Percentiles rank a stretch among this genome's conserved stretches.
Evolutionary conservation across 1,140 invertebrate species (phyloP).

Genomic region (Leptopilina boulardi): DNA sequence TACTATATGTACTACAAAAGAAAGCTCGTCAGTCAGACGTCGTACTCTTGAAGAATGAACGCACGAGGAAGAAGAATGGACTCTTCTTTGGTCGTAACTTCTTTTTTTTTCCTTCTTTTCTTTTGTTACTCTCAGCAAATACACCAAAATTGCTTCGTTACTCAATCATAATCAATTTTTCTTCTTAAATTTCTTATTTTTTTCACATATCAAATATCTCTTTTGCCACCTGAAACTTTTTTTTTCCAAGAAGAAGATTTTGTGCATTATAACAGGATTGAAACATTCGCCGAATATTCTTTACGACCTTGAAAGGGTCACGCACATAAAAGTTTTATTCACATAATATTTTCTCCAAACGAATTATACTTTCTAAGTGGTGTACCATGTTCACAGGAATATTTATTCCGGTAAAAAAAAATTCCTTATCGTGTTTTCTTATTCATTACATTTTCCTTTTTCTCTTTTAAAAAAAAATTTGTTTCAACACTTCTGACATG

Average conservation of each 20-base stretch:
- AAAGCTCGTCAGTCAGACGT: slow-evolving; percentile 18
- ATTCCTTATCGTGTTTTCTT: slow-evolving; percentile 52
- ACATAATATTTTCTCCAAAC: slow-evolving; percentile 42
- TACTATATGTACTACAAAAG: slow-evolving; percentile 20
- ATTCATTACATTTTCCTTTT: slow-evolving; percentile 51
- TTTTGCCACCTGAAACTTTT: no score
- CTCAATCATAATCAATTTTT: no score
- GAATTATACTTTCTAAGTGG: slow-evolving; percentile 62
- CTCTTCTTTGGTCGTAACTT: slow-evolving; percentile 12
- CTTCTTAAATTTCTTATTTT: no score
- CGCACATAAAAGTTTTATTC: slow-evolving; percentile 39
- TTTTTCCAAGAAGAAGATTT: not conserved
- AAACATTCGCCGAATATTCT: slow-evolving; percentile 56
- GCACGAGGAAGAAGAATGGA: slow-evolving; percentile 23
- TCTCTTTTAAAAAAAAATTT: no score
- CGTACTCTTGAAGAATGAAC: slow-evolving; percentile 15
- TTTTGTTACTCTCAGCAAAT: not conserved
- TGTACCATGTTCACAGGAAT: slow-evolving; percentile 57
- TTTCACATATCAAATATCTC: no score
- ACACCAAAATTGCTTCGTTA: not conserved
- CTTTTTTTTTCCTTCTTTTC: slow-evolving; percentile 12
- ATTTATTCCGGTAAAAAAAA: slow-evolving; percentile 62
- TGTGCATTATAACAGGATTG: slow-evolving; percentile 51
- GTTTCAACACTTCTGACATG: slow-evolving; percentile 41
- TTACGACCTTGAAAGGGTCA: slow-evolving; percentile 44